These are phyloP conservation scores for Ceriagrion tenellum DNA, from an alignment of 2,888 invertebrate species.

Conservation along the genomic window DNA sequence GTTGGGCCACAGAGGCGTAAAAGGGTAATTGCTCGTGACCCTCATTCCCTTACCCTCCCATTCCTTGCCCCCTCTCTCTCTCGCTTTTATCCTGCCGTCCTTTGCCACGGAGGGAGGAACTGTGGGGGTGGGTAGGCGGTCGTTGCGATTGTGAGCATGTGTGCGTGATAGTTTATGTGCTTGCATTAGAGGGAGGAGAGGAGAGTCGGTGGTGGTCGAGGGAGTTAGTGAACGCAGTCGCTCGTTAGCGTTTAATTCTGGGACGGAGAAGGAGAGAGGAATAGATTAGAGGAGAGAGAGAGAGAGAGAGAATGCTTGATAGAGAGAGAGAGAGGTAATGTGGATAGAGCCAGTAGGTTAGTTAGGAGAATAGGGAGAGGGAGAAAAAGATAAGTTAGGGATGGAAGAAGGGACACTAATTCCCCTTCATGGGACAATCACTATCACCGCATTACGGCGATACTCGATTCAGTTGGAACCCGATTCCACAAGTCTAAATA, in stretches of 20 bases:
- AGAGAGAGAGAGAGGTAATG: neutral
- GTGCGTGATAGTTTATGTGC: constrained; percentile 13
- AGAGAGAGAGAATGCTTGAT: neutral
- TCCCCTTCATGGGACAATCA: neutral
- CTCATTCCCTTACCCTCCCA: neutral
- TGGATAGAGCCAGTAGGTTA: neutral
- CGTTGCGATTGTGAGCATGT: neutral
- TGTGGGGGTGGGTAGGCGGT: neutral
- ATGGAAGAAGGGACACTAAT: neutral
- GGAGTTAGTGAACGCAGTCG: neutral
- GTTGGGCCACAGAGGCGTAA: neutral
- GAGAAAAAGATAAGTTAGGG: no score
- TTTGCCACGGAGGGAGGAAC: neutral
- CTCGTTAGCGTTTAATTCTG: neutral
- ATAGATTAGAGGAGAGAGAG: neutral
- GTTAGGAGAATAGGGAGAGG: no score
- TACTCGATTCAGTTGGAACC: no score
- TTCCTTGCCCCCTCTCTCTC: neutral
- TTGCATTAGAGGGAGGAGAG: neutral
- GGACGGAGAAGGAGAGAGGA: neutral
- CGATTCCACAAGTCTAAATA: no score
- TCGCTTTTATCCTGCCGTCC: neutral
- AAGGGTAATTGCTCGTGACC: constrained; percentile 39
- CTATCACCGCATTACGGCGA: no score
- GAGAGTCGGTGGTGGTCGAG: neutral